phyloP scores from a whole-genome alignment of 2,113 vertebrate genomes.

The Notothenia coriiceps region DNA sequence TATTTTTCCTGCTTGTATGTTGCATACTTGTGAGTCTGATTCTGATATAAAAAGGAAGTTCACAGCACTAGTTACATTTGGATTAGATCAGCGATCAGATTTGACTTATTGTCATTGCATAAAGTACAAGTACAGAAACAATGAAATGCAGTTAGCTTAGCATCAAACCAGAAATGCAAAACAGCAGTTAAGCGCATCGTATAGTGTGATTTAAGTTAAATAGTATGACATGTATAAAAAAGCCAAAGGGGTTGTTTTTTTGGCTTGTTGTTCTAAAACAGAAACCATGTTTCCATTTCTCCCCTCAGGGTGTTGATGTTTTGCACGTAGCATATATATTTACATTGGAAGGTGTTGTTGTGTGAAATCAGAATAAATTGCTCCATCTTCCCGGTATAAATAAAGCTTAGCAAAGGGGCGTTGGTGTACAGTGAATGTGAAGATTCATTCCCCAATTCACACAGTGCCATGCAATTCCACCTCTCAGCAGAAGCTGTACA shows the following conservation, averaged over 20 bases:
- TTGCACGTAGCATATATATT: neutral
- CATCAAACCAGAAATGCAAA: no score
- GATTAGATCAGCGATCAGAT: no score
- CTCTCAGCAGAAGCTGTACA: constrained; percentile 12
- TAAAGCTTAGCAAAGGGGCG: constrained; percentile 14
- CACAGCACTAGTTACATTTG: no score
- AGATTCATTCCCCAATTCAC: constrained; percentile 12
- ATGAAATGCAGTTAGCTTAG: no score
- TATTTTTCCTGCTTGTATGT: neutral
- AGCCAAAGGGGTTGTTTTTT: constrained; percentile 10
- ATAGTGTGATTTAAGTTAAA: no score
- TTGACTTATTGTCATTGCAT: no score
- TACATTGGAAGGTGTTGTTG: neutral
- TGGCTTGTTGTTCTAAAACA: neutral
- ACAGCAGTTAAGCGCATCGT: no score
- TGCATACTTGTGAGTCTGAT: neutral
- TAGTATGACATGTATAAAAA: no score
- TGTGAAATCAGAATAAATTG: constrained; percentile 3
- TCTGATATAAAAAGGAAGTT: no score
- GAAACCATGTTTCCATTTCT: neutral
- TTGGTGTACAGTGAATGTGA: constrained; percentile 12
- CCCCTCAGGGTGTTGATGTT: neutral
- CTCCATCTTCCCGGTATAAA: neutral
- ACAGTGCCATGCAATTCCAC: constrained; percentile 11
- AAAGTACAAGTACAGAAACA: no score